Percentiles rank a stretch among this genome's conserved stretches.
These are phyloP conservation scores for Tapirus indicus DNA, from an alignment of 2,797 vertebrate genomes.

Conservation along the genomic window DNA sequence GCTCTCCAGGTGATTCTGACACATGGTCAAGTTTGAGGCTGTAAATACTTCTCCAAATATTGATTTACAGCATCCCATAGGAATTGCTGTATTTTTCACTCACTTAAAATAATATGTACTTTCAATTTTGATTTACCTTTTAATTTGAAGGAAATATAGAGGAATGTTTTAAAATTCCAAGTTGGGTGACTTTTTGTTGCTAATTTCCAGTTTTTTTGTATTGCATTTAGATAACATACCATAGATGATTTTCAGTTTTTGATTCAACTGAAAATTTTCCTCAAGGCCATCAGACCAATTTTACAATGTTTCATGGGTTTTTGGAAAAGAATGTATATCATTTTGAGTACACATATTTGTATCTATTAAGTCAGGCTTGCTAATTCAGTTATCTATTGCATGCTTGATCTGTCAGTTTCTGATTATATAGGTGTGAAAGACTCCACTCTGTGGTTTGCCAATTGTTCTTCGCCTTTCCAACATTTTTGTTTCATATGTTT, in stretches of 20 bases:
- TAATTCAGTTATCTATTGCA: neutral
- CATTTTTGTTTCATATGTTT: slow-evolving; percentile 3
- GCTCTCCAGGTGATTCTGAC: neutral
- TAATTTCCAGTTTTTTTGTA: slow-evolving; percentile 28
- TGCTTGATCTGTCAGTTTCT: neutral
- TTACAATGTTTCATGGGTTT: neutral
- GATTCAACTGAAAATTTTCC: slow-evolving; percentile 48
- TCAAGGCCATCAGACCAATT: neutral
- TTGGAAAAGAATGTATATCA: neutral
- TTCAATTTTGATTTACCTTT: neutral
- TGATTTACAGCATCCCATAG: neutral
- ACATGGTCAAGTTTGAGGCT: neutral
- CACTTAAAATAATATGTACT: slow-evolving; percentile 4
- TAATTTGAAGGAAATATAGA: neutral
- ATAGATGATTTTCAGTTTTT: neutral
- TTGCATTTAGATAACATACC: neutral
- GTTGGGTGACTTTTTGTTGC: neutral
- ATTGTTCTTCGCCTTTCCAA: neutral
- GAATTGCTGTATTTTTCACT: slow-evolving; percentile 18
- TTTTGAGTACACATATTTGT: neutral
- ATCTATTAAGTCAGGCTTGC: neutral
- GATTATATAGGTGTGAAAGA: neutral
- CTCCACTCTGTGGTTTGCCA: neutral
- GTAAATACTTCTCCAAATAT: slow-evolving; percentile 30
- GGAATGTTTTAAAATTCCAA: slow-evolving; percentile 26